Conservation (phyloP, 2,113 vertebrate genomes). For the Callopanchax toddi region DNA sequence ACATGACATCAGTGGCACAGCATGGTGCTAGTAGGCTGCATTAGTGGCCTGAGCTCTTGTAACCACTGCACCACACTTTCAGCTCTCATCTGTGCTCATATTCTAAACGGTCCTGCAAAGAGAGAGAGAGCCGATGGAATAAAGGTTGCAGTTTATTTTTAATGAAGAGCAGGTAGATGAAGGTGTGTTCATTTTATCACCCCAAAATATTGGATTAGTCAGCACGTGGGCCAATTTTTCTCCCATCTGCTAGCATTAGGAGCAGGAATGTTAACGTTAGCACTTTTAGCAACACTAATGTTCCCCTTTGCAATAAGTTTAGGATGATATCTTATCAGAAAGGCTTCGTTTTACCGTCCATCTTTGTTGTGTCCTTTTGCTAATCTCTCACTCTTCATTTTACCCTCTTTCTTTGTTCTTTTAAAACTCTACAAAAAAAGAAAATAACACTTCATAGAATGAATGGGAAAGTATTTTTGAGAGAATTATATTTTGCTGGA, state of each 20-base stretch:
- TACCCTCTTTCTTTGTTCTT: conserved; percentile 56
- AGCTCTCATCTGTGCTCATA: conserved; percentile 34
- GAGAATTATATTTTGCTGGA: conserved; percentile 99
- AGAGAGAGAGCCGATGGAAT: too few relatives aligned
- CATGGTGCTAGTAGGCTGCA: conserved; percentile 22
- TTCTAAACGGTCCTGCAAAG: conserved; percentile 8
- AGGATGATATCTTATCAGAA: conserved; percentile 31
- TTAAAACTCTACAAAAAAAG: conserved; percentile 81
- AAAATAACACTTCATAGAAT: conserved; percentile 94
- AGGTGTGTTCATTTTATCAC: too few relatives aligned
- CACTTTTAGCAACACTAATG: background rate
- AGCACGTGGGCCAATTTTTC: background rate
- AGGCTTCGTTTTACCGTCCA: conserved; percentile 50
- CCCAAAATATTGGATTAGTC: background rate
- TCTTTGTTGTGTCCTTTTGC: conserved; percentile 67
- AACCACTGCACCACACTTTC: conserved; percentile 17
- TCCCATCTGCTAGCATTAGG: background rate
- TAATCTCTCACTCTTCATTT: conserved; percentile 81
- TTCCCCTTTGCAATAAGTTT: conserved; percentile 5
- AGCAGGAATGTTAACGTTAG: too few relatives aligned
- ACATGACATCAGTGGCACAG: conserved; percentile 39
- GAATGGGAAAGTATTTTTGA: conserved; percentile 99
- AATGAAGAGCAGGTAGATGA: too few relatives aligned
- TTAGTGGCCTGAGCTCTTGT: conserved; percentile 14
- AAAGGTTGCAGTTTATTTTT: background rate